Percentiles rank a stretch among this genome's conserved stretches.
Evolutionary conservation across 2,113 vertebrate species (phyloP).

Genomic region (Carettochelys insculpta): DNA sequence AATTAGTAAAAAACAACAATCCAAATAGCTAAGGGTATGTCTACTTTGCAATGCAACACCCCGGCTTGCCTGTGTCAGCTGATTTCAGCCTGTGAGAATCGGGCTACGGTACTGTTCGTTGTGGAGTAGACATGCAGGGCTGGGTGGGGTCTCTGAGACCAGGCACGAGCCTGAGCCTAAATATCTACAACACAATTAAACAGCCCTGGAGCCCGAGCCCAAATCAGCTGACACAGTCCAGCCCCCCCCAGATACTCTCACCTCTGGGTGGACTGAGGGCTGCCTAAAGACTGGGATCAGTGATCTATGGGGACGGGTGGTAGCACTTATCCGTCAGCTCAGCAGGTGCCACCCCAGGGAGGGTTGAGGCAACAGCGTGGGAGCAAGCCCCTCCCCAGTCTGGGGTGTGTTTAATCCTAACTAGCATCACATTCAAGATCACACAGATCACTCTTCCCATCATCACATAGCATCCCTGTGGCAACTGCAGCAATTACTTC

Average conservation of each 20-base stretch:
- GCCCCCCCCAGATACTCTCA: not conserved
- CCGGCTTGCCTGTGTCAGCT: too few relatives aligned
- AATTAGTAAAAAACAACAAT: not conserved
- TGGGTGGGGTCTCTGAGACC: too few relatives aligned
- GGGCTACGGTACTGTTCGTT: too few relatives aligned
- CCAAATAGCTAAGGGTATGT: not conserved
- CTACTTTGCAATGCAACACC: too few relatives aligned
- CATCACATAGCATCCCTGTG: not conserved
- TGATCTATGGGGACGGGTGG: not conserved
- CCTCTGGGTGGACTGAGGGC: not conserved
- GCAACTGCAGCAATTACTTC: not conserved
- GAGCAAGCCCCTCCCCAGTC: not conserved
- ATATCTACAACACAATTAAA: too few relatives aligned
- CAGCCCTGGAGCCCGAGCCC: too few relatives aligned
- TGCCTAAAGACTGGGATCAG: not conserved
- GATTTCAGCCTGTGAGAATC: too few relatives aligned
- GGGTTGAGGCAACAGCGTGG: not conserved
- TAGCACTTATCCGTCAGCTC: not conserved
- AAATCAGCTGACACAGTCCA: too few relatives aligned
- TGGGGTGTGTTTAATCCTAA: not conserved
- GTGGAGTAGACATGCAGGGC: too few relatives aligned
- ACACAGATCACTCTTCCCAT: not conserved
- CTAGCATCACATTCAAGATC: not conserved
- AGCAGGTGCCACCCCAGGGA: not conserved
- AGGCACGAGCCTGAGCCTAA: too few relatives aligned